A percentile compares a stretch with the other conserved stretches of the same genome.
phyloP scores from a whole-genome alignment of 1,140 invertebrate species.

The Grapholita molesta region DNA sequence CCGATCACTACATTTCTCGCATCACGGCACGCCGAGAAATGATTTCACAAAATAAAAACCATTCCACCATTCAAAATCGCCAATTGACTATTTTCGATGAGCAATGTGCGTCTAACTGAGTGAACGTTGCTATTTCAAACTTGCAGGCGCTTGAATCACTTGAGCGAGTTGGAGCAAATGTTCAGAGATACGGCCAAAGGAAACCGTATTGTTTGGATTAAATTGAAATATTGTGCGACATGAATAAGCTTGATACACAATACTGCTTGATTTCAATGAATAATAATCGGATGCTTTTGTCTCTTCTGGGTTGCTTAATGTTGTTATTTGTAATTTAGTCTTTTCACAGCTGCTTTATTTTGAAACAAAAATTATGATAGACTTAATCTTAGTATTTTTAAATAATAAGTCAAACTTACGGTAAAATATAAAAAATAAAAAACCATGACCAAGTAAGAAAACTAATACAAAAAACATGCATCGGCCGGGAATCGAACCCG shows the following conservation, averaged over 20 bases:
- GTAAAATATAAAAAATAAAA: constrained; percentile 40
- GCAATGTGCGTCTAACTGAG: neutral
- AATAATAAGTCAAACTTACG: no score
- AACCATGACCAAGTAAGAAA: neutral
- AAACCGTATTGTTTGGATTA: neutral
- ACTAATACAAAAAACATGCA: constrained; percentile 59
- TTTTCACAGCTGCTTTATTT: neutral
- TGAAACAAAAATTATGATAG: no score
- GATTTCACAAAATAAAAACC: constrained; percentile 14
- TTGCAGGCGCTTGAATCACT: neutral
- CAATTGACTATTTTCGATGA: constrained; percentile 5
- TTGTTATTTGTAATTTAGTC: neutral
- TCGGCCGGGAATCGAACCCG: constrained; percentile 91
- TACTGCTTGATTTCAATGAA: neutral
- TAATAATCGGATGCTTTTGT: neutral
- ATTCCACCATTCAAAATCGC: neutral
- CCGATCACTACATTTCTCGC: constrained; percentile 1
- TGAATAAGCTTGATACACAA: neutral
- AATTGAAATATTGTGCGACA: neutral
- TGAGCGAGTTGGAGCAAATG: neutral
- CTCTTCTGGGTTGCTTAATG: neutral
- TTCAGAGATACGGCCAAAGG: neutral
- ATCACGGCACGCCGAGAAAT: neutral
- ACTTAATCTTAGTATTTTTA: no score
- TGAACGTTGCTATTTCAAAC: constrained; percentile 1